A percentile compares a stretch with the other conserved stretches of the same genome.
Evolutionary conservation across 2,113 vertebrate genomes (phyloP).

Genomic region (Hippoglossus stenolepis): DNA sequence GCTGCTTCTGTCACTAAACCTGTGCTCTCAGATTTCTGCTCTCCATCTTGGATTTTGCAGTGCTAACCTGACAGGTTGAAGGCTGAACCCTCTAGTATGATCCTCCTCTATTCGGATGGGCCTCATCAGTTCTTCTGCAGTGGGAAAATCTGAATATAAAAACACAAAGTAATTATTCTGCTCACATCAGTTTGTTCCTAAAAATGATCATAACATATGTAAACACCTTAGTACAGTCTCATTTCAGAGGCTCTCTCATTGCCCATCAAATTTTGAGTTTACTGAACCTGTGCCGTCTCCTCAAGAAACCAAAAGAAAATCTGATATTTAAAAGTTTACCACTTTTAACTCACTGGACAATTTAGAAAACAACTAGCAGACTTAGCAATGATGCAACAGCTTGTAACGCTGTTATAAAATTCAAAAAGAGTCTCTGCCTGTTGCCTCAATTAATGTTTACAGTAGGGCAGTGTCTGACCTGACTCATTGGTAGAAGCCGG

Average conservation of each 20-base stretch:
- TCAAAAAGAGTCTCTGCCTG: not conserved
- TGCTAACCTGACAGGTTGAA: conserved; percentile 82
- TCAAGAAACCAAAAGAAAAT: too few species aligned
- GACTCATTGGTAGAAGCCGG: conserved; percentile 74
- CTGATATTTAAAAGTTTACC: not conserved
- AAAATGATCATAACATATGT: not conserved
- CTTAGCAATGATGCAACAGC: too few species aligned
- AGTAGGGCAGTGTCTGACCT: conserved; percentile 61
- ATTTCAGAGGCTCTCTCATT: not conserved
- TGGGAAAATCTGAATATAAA: conserved; percentile 86
- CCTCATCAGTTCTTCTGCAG: conserved; percentile 92
- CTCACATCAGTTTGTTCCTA: not conserved
- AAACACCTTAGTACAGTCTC: not conserved
- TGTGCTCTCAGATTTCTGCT: not conserved
- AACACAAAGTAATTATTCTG: not conserved
- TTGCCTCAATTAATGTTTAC: not conserved
- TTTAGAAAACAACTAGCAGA: not conserved
- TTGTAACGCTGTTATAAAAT: not conserved
- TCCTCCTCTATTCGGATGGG: conserved; percentile 82
- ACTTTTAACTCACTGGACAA: not conserved
- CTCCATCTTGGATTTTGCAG: not conserved
- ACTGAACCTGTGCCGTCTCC: not conserved
- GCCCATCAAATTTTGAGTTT: not conserved
- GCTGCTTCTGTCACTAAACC: not conserved
- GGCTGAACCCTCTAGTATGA: conserved; percentile 71